Base-by-base conservation (phyloP, 2,888 invertebrate genomes). In the Aleiodes testaceus region DNA sequence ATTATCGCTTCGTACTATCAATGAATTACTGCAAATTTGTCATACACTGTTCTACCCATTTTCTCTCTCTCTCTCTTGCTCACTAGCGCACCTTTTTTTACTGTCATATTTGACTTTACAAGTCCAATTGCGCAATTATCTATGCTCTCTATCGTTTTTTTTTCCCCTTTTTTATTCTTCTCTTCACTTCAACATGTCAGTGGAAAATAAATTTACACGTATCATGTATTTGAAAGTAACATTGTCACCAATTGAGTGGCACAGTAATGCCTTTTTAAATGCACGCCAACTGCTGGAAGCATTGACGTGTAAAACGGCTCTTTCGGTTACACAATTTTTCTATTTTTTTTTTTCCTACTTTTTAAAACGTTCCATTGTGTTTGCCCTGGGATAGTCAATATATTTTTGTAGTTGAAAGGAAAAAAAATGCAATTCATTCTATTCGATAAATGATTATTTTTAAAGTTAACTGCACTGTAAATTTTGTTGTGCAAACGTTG, bases 1-100 rank as follows among this genome's bases (percentile, higher is more conserved):
- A 71, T 75, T 77, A 76, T 77, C 78, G 74, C 67, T 44, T 71
- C 69, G 73, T 53, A 50, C 67, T 42, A 71, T 71, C 72, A 59
- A 59, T 59, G 42, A 59, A 42, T 59, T 59, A 42, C 42, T n/a
- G 59, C 16, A 16, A 59, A 59, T 59, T 59, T 59, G 42, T 59
- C 59, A 52, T 18, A 52, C 11, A 18, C 52, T 52, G 36, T 16
- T 36, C 36, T 14, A 9, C 6, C 42, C 5, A 55, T 55, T 55
- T 14, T 55, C 30, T 36, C 36, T 30, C n/a, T 26, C 4, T 49
- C 20, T 49, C 16, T 47, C n/a, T 47, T 47, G 16, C 5, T 18
- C 18, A 16, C 9, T 16, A 16, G n/a, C 50, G 18, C 18, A 2
- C 30, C 30, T n/a, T 20, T 30, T n/a, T n/a, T 26, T 11, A 11